phyloP scores from a whole-genome alignment of 2,888 invertebrate species.

The Lissocephala sabroskyi region DNA sequence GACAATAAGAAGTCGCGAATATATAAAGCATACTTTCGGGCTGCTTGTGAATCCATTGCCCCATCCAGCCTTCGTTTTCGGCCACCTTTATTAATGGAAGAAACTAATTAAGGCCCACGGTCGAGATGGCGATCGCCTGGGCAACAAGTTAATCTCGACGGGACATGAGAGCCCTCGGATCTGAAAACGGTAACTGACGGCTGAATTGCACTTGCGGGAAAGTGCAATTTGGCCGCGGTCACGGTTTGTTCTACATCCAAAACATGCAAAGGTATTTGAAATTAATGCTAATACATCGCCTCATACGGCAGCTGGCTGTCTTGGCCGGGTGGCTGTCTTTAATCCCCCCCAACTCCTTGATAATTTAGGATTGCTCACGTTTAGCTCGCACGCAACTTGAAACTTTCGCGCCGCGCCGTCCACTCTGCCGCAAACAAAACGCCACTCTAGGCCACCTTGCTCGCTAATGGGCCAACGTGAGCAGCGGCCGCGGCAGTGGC shows the following conservation, averaged over 20 bases:
- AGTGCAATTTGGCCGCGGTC: conserved; percentile 27
- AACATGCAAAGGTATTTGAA: conserved; percentile 7
- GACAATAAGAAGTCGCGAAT: not conserved
- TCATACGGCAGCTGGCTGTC: too few species aligned
- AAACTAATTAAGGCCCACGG: conserved; percentile 13
- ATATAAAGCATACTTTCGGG: not conserved
- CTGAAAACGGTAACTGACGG: too few species aligned
- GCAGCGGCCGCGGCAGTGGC: conserved; percentile 7
- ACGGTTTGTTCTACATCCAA: conserved; percentile 41
- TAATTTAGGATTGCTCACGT: conserved; percentile 45
- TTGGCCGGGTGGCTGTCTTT: too few species aligned
- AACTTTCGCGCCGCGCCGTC: conserved; percentile 34
- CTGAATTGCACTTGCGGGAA: conserved; percentile 25
- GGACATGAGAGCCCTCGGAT: conserved; percentile 18
- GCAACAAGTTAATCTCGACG: conserved; percentile 25
- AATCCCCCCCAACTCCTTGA: conserved; percentile 42
- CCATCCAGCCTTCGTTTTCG: conserved; percentile 7
- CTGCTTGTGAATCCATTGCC: not conserved
- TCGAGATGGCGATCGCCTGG: too few species aligned
- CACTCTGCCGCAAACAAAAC: not conserved
- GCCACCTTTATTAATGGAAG: conserved; percentile 29
- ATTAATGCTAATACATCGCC: not conserved
- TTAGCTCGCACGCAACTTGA: conserved; percentile 43
- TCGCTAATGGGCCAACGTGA: conserved; percentile 30
- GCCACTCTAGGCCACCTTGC: conserved; percentile 9